These are phyloP conservation scores for Dryoscopus gambensis DNA, from an alignment of 2,113 vertebrate species.

Conservation along the genomic window DNA sequence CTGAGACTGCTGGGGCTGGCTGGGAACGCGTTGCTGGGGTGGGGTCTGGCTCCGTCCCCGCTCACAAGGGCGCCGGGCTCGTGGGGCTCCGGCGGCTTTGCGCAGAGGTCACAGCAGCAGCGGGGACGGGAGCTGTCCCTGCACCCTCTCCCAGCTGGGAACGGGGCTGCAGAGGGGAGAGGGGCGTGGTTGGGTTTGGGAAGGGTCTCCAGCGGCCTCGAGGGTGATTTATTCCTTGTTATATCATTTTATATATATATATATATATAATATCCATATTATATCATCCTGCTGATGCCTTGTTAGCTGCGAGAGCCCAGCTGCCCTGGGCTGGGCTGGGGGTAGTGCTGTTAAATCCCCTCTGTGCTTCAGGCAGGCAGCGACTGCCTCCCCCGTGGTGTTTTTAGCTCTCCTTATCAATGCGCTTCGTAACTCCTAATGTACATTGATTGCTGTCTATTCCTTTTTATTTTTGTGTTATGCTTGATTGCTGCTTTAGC, in stretches of 20 bases:
- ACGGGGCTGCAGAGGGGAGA: neutral
- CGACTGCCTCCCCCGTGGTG: neutral
- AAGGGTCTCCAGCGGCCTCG: neutral
- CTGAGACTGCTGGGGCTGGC: neutral
- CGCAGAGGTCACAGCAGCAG: rapidly evolving
- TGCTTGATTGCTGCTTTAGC: constrained; percentile 59
- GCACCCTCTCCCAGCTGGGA: neutral
- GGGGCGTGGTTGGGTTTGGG: rapidly evolving
- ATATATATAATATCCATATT: too few relatives aligned
- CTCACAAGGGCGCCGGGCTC: rapidly evolving
- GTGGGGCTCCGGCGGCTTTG: neutral
- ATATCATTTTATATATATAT: too few relatives aligned
- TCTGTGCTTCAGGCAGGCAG: neutral
- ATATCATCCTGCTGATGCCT: neutral
- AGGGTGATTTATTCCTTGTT: neutral
- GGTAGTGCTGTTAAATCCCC: neutral
- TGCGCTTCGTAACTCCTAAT: constrained; percentile 43
- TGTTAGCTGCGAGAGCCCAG: neutral
- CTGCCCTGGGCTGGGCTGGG: neutral
- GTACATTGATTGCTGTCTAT: constrained; percentile 57
- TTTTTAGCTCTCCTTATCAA: constrained; percentile 53
- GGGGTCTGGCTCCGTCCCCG: neutral
- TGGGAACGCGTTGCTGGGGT: rapidly evolving
- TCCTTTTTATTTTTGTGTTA: constrained; percentile 47
- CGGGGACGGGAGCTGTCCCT: neutral